phyloP scores from a whole-genome alignment of 1,140 invertebrate species.

The Planococcus citri region DNA sequence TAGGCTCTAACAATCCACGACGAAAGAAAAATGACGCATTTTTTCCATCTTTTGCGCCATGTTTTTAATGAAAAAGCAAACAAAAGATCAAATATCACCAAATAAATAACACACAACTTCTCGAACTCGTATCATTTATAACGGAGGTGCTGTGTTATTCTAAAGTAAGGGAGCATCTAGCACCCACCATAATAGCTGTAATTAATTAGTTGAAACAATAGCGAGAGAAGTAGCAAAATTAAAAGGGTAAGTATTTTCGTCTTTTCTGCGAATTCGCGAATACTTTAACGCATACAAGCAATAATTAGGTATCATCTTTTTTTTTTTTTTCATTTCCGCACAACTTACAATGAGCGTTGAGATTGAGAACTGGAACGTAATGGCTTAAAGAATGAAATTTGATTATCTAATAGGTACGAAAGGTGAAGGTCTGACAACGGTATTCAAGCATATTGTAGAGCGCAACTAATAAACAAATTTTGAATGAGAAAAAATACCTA shows the following conservation, averaged over 20 bases:
- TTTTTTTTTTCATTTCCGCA: not conserved
- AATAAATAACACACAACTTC: not conserved
- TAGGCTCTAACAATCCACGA: too few species aligned
- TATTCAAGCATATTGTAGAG: too few species aligned
- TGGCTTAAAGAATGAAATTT: too few species aligned
- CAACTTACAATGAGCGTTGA: too few species aligned
- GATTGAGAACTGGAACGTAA: too few species aligned
- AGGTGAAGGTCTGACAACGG: too few species aligned
- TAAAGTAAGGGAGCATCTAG: not conserved
- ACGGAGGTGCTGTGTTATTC: not conserved
- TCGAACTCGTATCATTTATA: not conserved
- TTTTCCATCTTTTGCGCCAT: not conserved
- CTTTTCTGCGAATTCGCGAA: not conserved
- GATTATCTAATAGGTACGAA: too few species aligned
- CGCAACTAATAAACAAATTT: too few species aligned
- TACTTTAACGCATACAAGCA: not conserved
- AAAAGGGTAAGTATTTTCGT: not conserved
- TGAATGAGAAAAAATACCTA: too few species aligned
- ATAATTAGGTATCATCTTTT: too few species aligned
- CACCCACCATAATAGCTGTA: not conserved
- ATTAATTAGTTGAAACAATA: not conserved
- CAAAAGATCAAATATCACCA: conserved; percentile 3
- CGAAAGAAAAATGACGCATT: not conserved
- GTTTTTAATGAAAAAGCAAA: conserved; percentile 1
- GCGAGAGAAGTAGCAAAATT: not conserved